phyloP scores from a whole-genome alignment of 2,113 vertebrate species.

The Tetraodon nigroviridis region DNA sequence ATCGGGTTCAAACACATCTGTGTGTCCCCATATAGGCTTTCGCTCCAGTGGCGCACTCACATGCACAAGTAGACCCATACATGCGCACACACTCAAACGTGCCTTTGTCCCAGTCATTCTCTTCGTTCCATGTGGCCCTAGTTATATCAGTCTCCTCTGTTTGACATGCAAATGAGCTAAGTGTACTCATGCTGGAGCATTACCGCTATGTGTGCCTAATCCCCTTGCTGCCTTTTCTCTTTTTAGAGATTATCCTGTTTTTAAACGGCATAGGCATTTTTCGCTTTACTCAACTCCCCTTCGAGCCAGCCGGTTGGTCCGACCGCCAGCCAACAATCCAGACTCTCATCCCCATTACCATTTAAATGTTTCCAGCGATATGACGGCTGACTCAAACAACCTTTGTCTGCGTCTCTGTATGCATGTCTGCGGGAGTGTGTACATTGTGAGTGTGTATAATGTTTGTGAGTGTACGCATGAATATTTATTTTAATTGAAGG shows the following conservation, averaged over 20 bases:
- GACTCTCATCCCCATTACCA: slow-evolving; percentile 59
- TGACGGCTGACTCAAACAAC: slow-evolving; percentile 44
- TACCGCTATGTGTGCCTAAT: slow-evolving; percentile 68
- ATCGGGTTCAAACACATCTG: slow-evolving; percentile 73
- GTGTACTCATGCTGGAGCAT: slow-evolving; percentile 61
- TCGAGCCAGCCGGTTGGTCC: slow-evolving; percentile 34
- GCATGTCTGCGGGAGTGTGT: not conserved
- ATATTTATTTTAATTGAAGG: slow-evolving; percentile 46
- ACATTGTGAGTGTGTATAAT: not conserved
- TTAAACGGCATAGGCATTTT: slow-evolving; percentile 51
- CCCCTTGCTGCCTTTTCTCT: slow-evolving; percentile 67
- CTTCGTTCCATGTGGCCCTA: slow-evolving; percentile 45
- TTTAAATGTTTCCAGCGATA: slow-evolving; percentile 69
- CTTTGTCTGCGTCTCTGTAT: slow-evolving; percentile 8
- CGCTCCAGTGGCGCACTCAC: slow-evolving; percentile 38
- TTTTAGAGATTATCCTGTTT: slow-evolving; percentile 71
- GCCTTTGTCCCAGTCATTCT: slow-evolving; percentile 58
- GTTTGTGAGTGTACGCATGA: not conserved
- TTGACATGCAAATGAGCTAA: slow-evolving; percentile 71
- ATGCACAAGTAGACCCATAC: slow-evolving; percentile 26
- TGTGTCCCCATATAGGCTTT: slow-evolving; percentile 39
- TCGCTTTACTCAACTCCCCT: slow-evolving; percentile 46
- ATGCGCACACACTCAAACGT: slow-evolving; percentile 3
- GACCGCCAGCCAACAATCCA: slow-evolving; percentile 42
- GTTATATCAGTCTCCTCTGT: slow-evolving; percentile 56